Evolutionary conservation across 2,113 vertebrate genomes (phyloP), one percentile per base, ranked within the genome.

Genomic region (Eulacestoma nigropectus): DNA sequence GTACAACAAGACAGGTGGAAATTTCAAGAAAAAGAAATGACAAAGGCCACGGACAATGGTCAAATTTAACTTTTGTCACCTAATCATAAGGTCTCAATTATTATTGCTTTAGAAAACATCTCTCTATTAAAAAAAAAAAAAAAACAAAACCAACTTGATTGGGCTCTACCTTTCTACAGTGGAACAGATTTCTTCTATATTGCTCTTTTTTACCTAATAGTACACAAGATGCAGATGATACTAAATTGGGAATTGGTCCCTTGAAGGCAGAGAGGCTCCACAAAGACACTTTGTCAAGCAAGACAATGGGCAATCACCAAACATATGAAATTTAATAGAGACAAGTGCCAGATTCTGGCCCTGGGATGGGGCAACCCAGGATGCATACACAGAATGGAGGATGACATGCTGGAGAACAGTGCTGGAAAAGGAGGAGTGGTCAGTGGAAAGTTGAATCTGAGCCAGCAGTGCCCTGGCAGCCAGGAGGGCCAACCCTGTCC

Each of bases 401-500:
- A n/a, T 41, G 29, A 56, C 14, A 27, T 4, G 9, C 21, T 73
- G 57, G 21, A 72, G 14, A 64, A 4, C 42, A 35, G 29, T 26
- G 13, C 37, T 27, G 8, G 3, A 16, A 53, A 52, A 67, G 13
- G 16, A 32, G 7, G 19, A 33, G 5, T 39, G 52, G 19, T 30
- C 14, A 17, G 16, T 8, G 15, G 37, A 4, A 65, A 81, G 37
- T 1, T 33, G 44, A 13, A 25, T 1, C 7, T 1, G 27, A 59
- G 16, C 6, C 60, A 74, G 44, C 46, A 53, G 44, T 26, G 37
- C 33, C 44, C 52, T 37, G 77, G 52, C 30, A 81, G 44, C 59
- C 37, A 74, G 52, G 10, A 46, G 60, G 10, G 52, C 2, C 44
- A 81, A 0, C 12, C 1, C 1, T 65, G 33, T 2, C 23, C 37